These are phyloP conservation scores for Holocentrus rufus DNA, from an alignment of 2,797 vertebrate genomes.

Conservation along the genomic window DNA sequence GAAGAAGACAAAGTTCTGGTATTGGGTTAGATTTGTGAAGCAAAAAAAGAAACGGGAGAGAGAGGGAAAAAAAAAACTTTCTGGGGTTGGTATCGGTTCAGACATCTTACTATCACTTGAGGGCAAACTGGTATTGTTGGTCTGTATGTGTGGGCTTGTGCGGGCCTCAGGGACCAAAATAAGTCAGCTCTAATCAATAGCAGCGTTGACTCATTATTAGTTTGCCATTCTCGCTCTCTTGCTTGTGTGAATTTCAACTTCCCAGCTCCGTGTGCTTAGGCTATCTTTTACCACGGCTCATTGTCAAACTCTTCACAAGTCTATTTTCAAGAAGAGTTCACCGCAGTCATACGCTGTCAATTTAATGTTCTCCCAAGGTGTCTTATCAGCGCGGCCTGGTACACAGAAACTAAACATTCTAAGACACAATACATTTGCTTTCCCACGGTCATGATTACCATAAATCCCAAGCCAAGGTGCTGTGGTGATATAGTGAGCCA, in stretches of 20 bases:
- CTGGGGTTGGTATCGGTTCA: slow-evolving; percentile 29
- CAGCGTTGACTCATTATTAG: slow-evolving; percentile 52
- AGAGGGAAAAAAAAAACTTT: slow-evolving; percentile 25
- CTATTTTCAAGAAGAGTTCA: slow-evolving; percentile 24
- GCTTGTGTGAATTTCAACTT: slow-evolving; percentile 43
- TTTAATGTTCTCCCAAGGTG: slow-evolving; percentile 48
- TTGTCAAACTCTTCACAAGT: slow-evolving; percentile 39
- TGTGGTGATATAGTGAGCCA: slow-evolving; percentile 62
- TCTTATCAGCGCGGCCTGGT: slow-evolving; percentile 49
- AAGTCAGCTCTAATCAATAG: slow-evolving; percentile 57
- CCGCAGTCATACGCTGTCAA: slow-evolving; percentile 12
- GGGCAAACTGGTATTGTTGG: slow-evolving; percentile 16
- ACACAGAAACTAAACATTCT: slow-evolving; percentile 35
- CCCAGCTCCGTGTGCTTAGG: slow-evolving; percentile 27
- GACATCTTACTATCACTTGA: slow-evolving; percentile 31
- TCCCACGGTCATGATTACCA: slow-evolving; percentile 57
- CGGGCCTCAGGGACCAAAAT: slow-evolving; percentile 47
- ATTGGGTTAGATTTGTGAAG: slow-evolving; percentile 44
- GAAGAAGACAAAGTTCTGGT: slow-evolving; percentile 44
- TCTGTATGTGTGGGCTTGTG: slow-evolving; percentile 43
- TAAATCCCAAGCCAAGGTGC: slow-evolving; percentile 64
- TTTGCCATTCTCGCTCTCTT: slow-evolving; percentile 39
- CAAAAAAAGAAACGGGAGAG: slow-evolving; percentile 2
- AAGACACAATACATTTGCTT: slow-evolving; percentile 36
- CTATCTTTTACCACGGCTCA: slow-evolving; percentile 28